Evolutionary conservation across 2,888 invertebrate species (phyloP), one percentile per base, ranked within the genome.

Genomic region (Pterobdella sp.): DNA sequence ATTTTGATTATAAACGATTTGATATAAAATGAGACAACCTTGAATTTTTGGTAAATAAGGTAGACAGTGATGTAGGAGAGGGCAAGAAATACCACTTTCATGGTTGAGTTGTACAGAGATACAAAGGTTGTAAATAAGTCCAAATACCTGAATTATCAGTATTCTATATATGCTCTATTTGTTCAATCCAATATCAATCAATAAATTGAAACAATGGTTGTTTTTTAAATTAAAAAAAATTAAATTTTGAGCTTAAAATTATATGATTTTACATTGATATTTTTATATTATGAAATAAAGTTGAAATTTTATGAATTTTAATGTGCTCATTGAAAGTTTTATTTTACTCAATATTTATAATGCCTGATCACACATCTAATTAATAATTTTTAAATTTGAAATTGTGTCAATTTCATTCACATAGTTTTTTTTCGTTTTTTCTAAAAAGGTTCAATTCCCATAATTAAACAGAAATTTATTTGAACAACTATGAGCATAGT

Each of bases 41-140:
- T 93, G 86, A 97, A 97, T 86, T 96, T 96, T 78, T 90, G 86
- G 84, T 94, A 97, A 89, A 98, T 97, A 82, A 98, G 86, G 85
- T 93, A 97, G 78, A 97, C 87, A 73, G 97, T 98, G 75, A 93
- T 81, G 73, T 80, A 79, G 10, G 82, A 81, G 29, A 82, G 78
- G 3, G 74, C 75, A 70, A 84, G 78, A 80, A 84, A 84, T 78
- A 84, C 80, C 26, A 95, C 86, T 86, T 98, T 98, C 97, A 98
- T 98, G 77, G 90, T 85, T 74, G 93, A 91, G 85, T 98, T 98
- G 86, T 98, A 98, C 2, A 92, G 86, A 3, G 97, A 97, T 79
- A 98, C 90, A 85, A 90, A 97, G 72, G 92, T 91, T 76, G 94
- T 94, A 82, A 97, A 88, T 81, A 98, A 87, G 86, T 98, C 97